These are phyloP conservation scores for Platichthys stellatus DNA, from an alignment of 2,113 vertebrate genomes.

Conservation along the genomic window DNA sequence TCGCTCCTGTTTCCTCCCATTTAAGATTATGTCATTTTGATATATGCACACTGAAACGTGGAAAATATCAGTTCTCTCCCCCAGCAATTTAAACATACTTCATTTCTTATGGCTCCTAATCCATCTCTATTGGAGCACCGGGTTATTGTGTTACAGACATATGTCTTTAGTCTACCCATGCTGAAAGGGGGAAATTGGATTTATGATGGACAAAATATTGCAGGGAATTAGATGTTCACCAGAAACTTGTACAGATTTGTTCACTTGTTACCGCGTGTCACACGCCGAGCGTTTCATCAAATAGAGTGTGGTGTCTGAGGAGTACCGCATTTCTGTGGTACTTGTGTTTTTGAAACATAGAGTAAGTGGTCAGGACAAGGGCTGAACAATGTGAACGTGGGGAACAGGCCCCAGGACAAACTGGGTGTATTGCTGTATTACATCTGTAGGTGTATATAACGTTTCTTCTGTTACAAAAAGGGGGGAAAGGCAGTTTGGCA, in stretches of 20 bases:
- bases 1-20: slow-evolving; percentile 79
- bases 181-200: slow-evolving; percentile 73
- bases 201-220: slow-evolving; percentile 63
- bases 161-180: slow-evolving; percentile 78
- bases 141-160: slow-evolving; percentile 80
- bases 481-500: neutral
- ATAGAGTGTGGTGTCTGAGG: slow-evolving; percentile 20
- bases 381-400: slow-evolving; percentile 25
- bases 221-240: slow-evolving; percentile 60
- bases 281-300: slow-evolving; percentile 35
- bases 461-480: neutral
- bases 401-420: slow-evolving; percentile 13
- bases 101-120: slow-evolving; percentile 70
- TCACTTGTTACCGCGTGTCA: slow-evolving; percentile 64
- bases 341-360: slow-evolving; percentile 28
- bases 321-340: slow-evolving; percentile 38
- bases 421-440: neutral
- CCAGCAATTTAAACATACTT: slow-evolving; percentile 74
- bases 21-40: slow-evolving; percentile 78
- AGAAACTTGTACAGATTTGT: slow-evolving; percentile 65
- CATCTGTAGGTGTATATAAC: neutral
- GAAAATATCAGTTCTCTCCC: slow-evolving; percentile 68
- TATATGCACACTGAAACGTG: slow-evolving; percentile 73
- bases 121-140: slow-evolving; percentile 77
- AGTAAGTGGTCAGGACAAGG: slow-evolving; percentile 22